Evolutionary conservation across 1,140 invertebrate species (phyloP), one percentile per base, ranked within the genome.

Genomic region (Atta colombica): DNA sequence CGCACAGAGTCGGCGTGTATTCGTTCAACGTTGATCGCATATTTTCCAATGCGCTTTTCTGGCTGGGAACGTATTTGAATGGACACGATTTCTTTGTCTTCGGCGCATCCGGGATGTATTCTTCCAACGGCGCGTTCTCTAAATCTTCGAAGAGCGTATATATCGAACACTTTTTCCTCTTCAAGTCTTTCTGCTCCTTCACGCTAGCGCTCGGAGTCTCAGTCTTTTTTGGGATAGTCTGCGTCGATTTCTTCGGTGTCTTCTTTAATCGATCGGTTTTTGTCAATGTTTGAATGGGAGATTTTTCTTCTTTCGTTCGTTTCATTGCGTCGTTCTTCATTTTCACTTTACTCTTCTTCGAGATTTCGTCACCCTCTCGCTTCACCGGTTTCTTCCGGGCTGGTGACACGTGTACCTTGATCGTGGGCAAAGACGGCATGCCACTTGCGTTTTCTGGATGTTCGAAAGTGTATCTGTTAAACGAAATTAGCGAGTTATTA

Each of bases 1-100:
- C 28, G 7, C 68, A 71, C 51, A 88, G 10, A 14, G 80, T 86
- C 10, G 92, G 91, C 28, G 90, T 89, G 65, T 93, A 93, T 53
- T 93, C 92, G 25, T 93, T 91, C 2, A 69, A 88, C 28, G 66
- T 72, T 65, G 80, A 25, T 82, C 85, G 86, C 86, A 91, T 90
- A 21, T 31, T 85, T 31, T 93, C 82, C 68, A 93, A 71, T 3
- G 86, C 77, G 55, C 92, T 93, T 69, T 93, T 93, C 14, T 86
- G 88, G 28, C 92, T 93, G 6, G 92, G 92, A 49, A 93, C 78
- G 63, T 93, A 93, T 2, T 93, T 90, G 5, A 93, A 71, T 1
- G 66, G 6, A 49, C 82, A 89, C 10, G 69, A 39, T 65, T 74
- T 88, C 35, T 86, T 87, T 16, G 58, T 14, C 16, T 77, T 80